A percentile compares a stretch with the other conserved stretches of the same genome.
Conservation (phyloP, 2,888 invertebrate species). For the Ctenicera cuprea region DNA sequence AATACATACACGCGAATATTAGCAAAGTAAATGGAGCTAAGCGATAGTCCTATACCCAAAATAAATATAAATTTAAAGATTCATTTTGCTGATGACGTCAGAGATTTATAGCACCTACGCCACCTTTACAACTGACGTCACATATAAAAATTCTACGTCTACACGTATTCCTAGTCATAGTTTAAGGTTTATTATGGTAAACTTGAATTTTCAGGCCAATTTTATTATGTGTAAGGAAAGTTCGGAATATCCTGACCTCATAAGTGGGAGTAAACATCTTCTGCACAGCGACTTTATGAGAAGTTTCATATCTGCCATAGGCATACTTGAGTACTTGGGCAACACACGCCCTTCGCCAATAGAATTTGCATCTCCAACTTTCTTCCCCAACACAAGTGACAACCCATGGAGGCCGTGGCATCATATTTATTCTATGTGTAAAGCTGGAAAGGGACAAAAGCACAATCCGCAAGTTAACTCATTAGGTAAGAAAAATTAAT, state of each 20-base stretch:
- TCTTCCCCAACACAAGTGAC: slow-evolving; percentile 64
- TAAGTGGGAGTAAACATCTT: slow-evolving; percentile 68
- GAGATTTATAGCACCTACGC: too few relatives aligned
- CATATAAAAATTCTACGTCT: not conserved
- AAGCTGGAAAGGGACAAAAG: slow-evolving; percentile 68
- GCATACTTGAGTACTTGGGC: slow-evolving; percentile 70
- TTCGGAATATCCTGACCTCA: slow-evolving; percentile 66
- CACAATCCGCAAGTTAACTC: slow-evolving; percentile 69
- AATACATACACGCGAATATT: too few relatives aligned
- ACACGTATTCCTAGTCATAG: not conserved
- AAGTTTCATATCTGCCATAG: slow-evolving; percentile 68
- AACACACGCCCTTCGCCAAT: slow-evolving; percentile 65
- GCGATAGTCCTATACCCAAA: too few relatives aligned
- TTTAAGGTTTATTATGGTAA: not conserved
- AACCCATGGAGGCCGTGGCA: slow-evolving; percentile 72
- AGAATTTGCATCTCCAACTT: slow-evolving; percentile 65
- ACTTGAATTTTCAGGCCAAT: slow-evolving; percentile 45
- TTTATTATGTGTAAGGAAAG: slow-evolving; percentile 60
- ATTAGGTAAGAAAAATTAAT: slow-evolving; percentile 61
- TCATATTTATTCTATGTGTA: slow-evolving; percentile 72
- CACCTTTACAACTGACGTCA: not conserved
- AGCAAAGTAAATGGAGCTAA: too few relatives aligned
- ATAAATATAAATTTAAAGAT: too few relatives aligned
- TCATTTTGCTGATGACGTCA: too few relatives aligned
- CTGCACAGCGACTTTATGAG: slow-evolving; percentile 70